phyloP scores from a whole-genome alignment of 2,797 vertebrate species.

The Hyperoplus immaculatus region DNA sequence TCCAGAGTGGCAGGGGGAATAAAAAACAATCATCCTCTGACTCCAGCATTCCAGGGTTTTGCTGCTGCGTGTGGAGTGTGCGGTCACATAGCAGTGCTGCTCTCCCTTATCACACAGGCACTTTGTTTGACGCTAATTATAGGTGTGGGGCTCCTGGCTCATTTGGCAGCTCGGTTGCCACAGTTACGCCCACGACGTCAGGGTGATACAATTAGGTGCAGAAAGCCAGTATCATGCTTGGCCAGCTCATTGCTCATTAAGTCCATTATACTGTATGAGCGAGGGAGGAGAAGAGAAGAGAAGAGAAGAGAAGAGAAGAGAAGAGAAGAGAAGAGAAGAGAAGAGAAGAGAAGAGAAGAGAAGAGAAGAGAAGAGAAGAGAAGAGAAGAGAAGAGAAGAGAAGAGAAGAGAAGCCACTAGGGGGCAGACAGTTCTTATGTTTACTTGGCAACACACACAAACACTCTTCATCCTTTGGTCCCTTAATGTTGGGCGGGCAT shows the following conservation, averaged over 20 bases:
- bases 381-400: not conserved
- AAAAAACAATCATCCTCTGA: conserved; percentile 46
- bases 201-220: conserved; percentile 29
- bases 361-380: too few relatives aligned
- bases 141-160: conserved; percentile 37
- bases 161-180: conserved; percentile 39
- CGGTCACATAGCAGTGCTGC: conserved; percentile 15
- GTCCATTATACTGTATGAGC: not conserved
- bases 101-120: conserved; percentile 39
- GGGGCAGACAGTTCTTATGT: conserved; percentile 72
- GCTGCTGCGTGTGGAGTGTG: conserved; percentile 20
- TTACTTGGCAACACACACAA: conserved; percentile 22
- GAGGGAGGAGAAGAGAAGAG: not conserved
- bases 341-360: not conserved
- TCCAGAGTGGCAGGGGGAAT: conserved; percentile 29
- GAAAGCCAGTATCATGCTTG: conserved; percentile 16
- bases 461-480: conserved; percentile 15
- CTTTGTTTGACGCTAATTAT: conserved; percentile 55
- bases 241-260: not conserved
- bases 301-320: not conserved
- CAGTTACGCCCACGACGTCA: conserved; percentile 19
- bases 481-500: conserved; percentile 44
- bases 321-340: not conserved
- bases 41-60: conserved; percentile 48
- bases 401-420: conserved; percentile 64